Percentiles rank a stretch among this genome's conserved stretches.
phyloP scores from a whole-genome alignment of 2,797 vertebrate genomes.

The Argyrosomus regius region DNA sequence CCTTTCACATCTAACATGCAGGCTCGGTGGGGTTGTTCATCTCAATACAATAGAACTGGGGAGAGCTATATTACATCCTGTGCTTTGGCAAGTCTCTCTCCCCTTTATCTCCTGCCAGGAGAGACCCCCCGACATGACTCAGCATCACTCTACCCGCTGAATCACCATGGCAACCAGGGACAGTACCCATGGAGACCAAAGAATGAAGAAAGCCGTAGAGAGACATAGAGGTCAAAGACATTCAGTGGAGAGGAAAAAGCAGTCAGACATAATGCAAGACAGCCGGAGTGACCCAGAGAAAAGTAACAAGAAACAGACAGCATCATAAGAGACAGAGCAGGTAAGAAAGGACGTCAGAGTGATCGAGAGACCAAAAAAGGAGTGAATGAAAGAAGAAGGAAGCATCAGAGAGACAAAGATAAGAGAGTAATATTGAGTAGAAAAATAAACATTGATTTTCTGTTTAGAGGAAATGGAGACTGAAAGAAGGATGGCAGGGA shows the following conservation, averaged over 20 bases:
- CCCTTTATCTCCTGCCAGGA: constrained; percentile 11
- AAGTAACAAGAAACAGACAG: neutral
- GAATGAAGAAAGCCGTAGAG: constrained; percentile 22
- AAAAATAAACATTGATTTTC: constrained; percentile 34
- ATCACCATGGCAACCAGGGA: constrained; percentile 65
- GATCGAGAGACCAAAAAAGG: constrained; percentile 1
- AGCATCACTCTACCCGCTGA: constrained; percentile 52
- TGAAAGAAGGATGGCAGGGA: neutral
- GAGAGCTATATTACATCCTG: neutral
- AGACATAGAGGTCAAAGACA: constrained; percentile 49
- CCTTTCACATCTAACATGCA: neutral
- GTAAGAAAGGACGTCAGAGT: neutral
- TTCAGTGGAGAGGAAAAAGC: constrained; percentile 19
- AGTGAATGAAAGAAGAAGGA: constrained; percentile 16
- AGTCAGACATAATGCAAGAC: constrained; percentile 19
- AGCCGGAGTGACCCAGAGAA: neutral
- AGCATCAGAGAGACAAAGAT: neutral
- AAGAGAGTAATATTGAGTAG: neutral
- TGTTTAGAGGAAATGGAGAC: constrained; percentile 11
- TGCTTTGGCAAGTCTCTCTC: constrained; percentile 18
- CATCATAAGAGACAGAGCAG: neutral
- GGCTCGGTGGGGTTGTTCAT: neutral
- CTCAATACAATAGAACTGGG: neutral
- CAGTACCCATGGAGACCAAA: constrained; percentile 58
- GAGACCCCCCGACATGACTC: constrained; percentile 56